Conservation (phyloP, 2,797 vertebrate species). For the Myotis vivesi region DNA sequence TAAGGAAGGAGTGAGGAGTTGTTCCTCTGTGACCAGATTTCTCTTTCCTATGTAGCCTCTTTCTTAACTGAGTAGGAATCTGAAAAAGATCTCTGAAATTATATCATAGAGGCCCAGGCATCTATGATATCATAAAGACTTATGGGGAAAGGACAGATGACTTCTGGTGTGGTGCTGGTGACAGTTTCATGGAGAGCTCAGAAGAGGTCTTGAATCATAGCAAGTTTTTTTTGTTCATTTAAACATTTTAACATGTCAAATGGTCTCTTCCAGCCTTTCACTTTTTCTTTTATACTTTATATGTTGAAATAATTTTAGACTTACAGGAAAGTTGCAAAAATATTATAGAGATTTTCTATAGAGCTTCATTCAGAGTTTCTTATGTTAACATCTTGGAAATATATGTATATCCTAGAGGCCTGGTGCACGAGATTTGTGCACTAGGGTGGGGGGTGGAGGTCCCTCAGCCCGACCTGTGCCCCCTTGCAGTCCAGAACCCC, state of each 20-base stretch:
- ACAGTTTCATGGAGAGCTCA: neutral
- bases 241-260: neutral
- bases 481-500: no score
- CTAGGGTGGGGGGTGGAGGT: accelerated
- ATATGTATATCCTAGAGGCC: neutral
- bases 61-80: neutral
- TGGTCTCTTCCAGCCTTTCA: neutral
- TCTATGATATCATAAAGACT: neutral
- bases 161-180: neutral
- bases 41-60: neutral
- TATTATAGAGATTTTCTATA: neutral
- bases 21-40: neutral
- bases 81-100: neutral
- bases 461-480: no score
- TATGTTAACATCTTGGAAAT: neutral
- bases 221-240: neutral
- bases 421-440: no score
- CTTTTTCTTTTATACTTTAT: neutral
- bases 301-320: neutral
- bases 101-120: neutral
- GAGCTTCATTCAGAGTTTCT: neutral
- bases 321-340: neutral
- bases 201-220: neutral
- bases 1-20: neutral
- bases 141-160: neutral